phyloP scores from a whole-genome alignment of 2,888 invertebrate species.

The Drosophila kanekoi region DNA sequence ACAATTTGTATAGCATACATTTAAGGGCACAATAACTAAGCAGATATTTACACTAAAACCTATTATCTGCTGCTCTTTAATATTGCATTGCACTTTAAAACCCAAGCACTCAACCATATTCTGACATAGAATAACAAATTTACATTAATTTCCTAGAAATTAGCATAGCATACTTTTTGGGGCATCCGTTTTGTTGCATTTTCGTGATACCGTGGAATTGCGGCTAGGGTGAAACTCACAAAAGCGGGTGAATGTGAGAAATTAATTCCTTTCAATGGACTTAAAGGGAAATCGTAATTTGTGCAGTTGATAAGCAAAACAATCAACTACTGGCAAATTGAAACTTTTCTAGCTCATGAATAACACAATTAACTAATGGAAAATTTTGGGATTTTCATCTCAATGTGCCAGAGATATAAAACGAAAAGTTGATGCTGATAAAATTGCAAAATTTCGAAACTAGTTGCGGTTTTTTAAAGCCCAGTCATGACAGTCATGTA shows the following conservation, averaged over 20 bases:
- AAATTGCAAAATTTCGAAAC: constrained; percentile 41
- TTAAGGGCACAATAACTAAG: neutral
- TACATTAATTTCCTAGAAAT: neutral
- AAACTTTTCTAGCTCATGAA: constrained; percentile 6
- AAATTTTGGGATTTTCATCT: neutral
- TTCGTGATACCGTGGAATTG: too few relatives aligned
- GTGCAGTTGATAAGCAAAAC: neutral
- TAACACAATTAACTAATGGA: constrained; percentile 19
- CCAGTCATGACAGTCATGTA: constrained; percentile 6
- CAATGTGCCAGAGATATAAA: constrained; percentile 6
- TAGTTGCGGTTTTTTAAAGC: constrained; percentile 34
- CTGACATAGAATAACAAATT: too few relatives aligned
- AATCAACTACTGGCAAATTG: constrained; percentile 7
- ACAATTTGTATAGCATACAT: neutral
- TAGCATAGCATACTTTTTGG: constrained; percentile 7
- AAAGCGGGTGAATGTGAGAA: too few relatives aligned
- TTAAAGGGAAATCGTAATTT: neutral
- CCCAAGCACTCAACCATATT: too few relatives aligned
- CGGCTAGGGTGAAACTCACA: too few relatives aligned
- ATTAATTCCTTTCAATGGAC: neutral
- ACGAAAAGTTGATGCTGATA: constrained; percentile 5
- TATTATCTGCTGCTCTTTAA: neutral
- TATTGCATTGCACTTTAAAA: neutral
- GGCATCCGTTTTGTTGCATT: neutral
- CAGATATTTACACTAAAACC: too few relatives aligned